Conservation (phyloP, 35 echinoderm and acorn worm genomes). For the Anneissia japonica region DNA sequence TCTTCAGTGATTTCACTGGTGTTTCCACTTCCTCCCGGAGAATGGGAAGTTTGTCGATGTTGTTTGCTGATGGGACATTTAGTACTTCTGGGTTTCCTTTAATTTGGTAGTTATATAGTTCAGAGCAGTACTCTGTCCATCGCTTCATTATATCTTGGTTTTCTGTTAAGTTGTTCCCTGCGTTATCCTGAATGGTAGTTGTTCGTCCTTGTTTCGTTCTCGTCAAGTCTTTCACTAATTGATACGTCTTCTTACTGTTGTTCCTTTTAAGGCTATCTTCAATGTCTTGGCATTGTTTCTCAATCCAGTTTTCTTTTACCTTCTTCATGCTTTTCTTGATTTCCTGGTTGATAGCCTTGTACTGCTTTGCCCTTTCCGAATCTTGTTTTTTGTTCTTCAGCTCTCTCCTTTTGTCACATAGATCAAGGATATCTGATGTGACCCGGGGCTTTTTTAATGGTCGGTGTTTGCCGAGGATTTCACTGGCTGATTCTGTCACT, state of each 20-base stretch:
- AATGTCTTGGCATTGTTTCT: too few species aligned
- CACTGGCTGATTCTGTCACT: too few species aligned
- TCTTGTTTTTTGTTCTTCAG: constrained; percentile 1
- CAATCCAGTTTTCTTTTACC: constrained; percentile 1
- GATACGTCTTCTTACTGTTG: too few species aligned
- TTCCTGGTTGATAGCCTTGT: background rate
- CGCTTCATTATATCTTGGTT: background rate
- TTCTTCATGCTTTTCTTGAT: background rate
- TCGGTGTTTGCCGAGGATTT: too few species aligned
- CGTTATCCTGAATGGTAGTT: background rate
- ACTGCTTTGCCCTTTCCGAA: background rate
- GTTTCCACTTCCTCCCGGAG: background rate
- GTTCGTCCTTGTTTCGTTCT: background rate
- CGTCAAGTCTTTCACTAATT: constrained; percentile 26
- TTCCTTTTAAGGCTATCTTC: too few species aligned
- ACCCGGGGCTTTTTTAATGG: too few species aligned
- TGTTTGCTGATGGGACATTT: too few species aligned
- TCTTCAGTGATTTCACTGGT: background rate
- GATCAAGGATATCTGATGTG: too few species aligned
- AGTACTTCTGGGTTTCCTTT: background rate
- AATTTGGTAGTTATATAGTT: background rate
- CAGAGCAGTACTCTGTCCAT: constrained; percentile 19
- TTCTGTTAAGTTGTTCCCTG: background rate
- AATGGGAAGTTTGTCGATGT: background rate
- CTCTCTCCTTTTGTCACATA: constrained; percentile 13